These are phyloP conservation scores for Pristiophorus japonicus DNA, from an alignment of 2,113 vertebrate genomes.

Conservation along the genomic window DNA sequence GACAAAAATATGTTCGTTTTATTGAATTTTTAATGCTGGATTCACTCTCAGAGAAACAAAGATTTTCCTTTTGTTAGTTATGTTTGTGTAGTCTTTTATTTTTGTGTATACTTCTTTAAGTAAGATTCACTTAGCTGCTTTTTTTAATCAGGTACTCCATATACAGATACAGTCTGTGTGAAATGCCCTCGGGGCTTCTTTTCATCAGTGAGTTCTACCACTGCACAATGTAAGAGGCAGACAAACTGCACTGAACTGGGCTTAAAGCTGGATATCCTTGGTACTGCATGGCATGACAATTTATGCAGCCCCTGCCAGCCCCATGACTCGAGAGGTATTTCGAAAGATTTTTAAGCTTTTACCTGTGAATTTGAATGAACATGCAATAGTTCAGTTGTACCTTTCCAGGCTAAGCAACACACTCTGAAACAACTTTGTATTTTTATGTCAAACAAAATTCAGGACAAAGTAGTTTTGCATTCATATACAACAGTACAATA, in stretches of 20 bases:
- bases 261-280: slow-evolving; percentile 60
- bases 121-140: not conserved
- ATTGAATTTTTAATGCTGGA: not conserved
- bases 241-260: slow-evolving; percentile 72
- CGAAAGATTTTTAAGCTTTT: not conserved
- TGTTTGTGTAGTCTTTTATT: not conserved
- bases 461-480: not conserved
- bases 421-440: not conserved
- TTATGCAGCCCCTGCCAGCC: slow-evolving; percentile 53
- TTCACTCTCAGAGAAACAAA: not conserved
- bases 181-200: slow-evolving; percentile 78
- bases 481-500: not conserved
- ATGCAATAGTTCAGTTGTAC: not conserved
- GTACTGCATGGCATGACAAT: slow-evolving; percentile 56
- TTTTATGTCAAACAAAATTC: not conserved
- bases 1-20: not conserved
- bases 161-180: slow-evolving; percentile 75
- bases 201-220: slow-evolving; percentile 68
- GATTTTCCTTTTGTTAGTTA: not conserved
- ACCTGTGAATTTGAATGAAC: not conserved
- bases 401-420: not conserved
- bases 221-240: slow-evolving; percentile 69
- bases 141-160: slow-evolving; percentile 71
- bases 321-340: slow-evolving; percentile 45
- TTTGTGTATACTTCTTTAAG: not conserved